phyloP scores from a whole-genome alignment of 1,140 invertebrate species.

The Lasioglossum albipes region DNA sequence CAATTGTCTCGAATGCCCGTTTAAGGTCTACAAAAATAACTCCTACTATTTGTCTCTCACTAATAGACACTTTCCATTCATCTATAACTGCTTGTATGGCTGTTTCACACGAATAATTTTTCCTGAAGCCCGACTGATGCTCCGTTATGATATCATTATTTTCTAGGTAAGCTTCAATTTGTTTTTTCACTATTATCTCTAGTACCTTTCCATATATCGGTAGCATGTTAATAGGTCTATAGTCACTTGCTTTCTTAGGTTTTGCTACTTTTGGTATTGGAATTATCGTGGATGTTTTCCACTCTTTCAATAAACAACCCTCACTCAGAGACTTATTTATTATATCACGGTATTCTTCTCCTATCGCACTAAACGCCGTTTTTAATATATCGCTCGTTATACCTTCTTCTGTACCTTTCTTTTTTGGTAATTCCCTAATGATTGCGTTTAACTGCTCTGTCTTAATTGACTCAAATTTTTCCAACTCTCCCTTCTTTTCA shows the following conservation, averaged over 20 bases:
- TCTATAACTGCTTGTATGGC: too few species aligned
- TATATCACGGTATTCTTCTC: constrained; percentile 25
- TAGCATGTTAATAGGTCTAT: constrained; percentile 26
- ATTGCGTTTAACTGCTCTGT: neutral
- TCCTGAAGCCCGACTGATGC: too few species aligned
- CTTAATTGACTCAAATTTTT: constrained; percentile 5
- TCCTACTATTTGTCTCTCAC: too few species aligned
- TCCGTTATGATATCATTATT: constrained; percentile 20
- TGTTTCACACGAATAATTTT: too few species aligned
- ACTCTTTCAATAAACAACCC: constrained; percentile 42
- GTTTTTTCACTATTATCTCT: constrained; percentile 20
- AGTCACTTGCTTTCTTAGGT: constrained; percentile 46
- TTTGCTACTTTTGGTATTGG: constrained; percentile 55
- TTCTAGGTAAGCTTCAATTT: constrained; percentile 23
- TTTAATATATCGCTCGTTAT: constrained; percentile 24
- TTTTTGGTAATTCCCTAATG: constrained; percentile 12
- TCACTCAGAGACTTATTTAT: constrained; percentile 46
- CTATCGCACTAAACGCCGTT: neutral
- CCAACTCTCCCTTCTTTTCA: neutral
- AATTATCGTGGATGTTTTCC: constrained; percentile 54
- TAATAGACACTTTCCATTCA: too few species aligned
- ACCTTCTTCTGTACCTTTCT: constrained; percentile 23
- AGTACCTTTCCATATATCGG: too few species aligned
- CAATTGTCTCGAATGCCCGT: too few species aligned
- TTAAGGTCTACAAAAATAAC: too few species aligned